Evolutionary conservation across 2,113 vertebrate genomes (phyloP).

Genomic region (Strix aluco): DNA sequence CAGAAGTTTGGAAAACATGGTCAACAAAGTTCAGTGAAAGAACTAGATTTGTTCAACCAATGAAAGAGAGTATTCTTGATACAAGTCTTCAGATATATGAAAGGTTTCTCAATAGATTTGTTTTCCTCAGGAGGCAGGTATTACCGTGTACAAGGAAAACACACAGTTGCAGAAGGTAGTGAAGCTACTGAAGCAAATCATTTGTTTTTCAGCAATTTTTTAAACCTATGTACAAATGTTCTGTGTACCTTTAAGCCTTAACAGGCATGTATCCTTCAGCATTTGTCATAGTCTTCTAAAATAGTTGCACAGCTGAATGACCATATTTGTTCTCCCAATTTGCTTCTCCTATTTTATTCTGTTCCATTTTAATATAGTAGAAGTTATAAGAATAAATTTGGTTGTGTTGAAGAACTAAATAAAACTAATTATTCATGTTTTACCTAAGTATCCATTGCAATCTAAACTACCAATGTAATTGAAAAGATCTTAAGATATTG

Average conservation of each 20-base stretch:
- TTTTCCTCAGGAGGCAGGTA: not conserved
- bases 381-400: not conserved
- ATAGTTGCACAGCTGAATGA: not conserved
- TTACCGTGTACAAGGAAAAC: not conserved
- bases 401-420: not conserved
- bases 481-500: not conserved
- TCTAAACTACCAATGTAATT: not conserved
- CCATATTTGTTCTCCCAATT: not conserved
- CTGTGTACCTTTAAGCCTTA: not conserved
- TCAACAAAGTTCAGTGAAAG: not conserved
- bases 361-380: not conserved
- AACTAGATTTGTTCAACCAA: not conserved
- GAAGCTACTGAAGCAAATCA: not conserved
- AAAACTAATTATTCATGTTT: not conserved
- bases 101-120: not conserved
- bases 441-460: not conserved
- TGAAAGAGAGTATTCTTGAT: not conserved
- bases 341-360: not conserved
- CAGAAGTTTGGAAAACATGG: not conserved
- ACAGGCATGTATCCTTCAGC: not conserved
- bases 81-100: not conserved
- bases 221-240: not conserved
- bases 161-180: not conserved
- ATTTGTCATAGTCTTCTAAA: not conserved
- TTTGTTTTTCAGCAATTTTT: not conserved